Evolutionary conservation across 2,888 invertebrate genomes (phyloP), one percentile per base, ranked within the genome.

Genomic region (Eucera pruinosa): DNA sequence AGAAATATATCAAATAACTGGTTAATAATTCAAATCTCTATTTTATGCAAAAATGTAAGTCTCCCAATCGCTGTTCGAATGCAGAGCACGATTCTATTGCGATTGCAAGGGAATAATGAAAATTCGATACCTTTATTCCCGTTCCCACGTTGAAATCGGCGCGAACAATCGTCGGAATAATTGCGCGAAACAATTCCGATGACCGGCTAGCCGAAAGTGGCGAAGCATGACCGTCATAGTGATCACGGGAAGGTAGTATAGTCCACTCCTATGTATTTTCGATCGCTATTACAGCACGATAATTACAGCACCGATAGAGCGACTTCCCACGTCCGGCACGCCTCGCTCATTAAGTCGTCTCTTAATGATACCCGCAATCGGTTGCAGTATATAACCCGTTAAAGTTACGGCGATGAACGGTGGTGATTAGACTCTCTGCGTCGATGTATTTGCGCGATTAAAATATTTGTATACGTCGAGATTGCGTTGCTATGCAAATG

Each of bases 331-430:
- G 89, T 89, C 88, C 87, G 87, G 87, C 88, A 87, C 86, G 84
- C 88, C 88, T 88, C 84, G 79, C 86, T 89, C 90, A 89, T 89
- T 90, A 90, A 90, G 89, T 88, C 86, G 87, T 85, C 84, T 85
- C 87, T 87, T 89, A 88, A 89, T 88, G 88, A 89, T 89, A 89
- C 86, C 86, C 84, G 85, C 88, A 83, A 89, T 87, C 84, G 82
- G 71, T 76, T 25, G 23, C 78, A 54, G 67, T 62, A 73, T 48
- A 58, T 52, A n/a, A 39, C 69, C 76, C 52, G 39, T 62, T 81
- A 77, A 69, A 62, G 81, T 67, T 64, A 76, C 54, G 55, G 48
- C 54, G 61, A 65, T 45, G 20, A n/a, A n/a, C n/a, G n/a, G n/a
- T n/a, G n/a, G n/a, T n/a, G n/a, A n/a, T n/a, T n/a, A n/a, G n/a